Base-by-base conservation (phyloP, 2,888 invertebrate species). In the Drosophila mimetica region DNA sequence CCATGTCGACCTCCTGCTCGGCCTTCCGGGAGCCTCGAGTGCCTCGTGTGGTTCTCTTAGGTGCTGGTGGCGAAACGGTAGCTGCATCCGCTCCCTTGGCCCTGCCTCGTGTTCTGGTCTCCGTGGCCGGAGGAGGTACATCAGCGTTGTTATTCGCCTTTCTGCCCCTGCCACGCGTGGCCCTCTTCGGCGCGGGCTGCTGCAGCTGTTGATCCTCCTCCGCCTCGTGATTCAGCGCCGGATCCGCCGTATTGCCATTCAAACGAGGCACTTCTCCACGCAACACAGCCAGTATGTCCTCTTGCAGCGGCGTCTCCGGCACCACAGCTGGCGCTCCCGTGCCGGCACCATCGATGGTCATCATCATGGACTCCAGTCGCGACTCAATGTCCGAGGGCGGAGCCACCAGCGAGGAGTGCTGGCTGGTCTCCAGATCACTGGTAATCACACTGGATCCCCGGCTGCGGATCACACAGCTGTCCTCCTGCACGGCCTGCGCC, bases 381-480 rank as follows among this genome's bases (percentile, higher is more conserved):
- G 90, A 89, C 65, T 92, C 91, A 72, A 91, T 91, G 65, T 91
- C 92, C 6, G 92, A 92, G 2, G 92, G 91, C 8, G 91, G 90
- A 22, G 92, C 92, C 3, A 91, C 92, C 34, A 92, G 61, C 0
- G 92, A 92, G 37, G 91, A 92, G 76, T 92, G 92, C 64, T 92
- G 92, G 66, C 91, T 91, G 51, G 91, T 91, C 73, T 92, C 92
- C 47, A 92, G 76, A 63, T 92, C 92, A 71, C 92, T 92, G 14
- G 92, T 92, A 0, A 92, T 89, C 30, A 91, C 91, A 65, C 92
- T 92, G 0, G 92, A 91, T 0, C 92, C 92, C 4, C 92, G 89
- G 61, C 92, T 92, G 47, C 91, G 89, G 63, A 92, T 89, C 20
- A 92, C 92, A 71, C 91, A 91, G 64, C 90, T 90, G 44, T 92